Base-by-base conservation (phyloP, 2,888 invertebrate genomes). In the Dermolepida albohirtum region DNA sequence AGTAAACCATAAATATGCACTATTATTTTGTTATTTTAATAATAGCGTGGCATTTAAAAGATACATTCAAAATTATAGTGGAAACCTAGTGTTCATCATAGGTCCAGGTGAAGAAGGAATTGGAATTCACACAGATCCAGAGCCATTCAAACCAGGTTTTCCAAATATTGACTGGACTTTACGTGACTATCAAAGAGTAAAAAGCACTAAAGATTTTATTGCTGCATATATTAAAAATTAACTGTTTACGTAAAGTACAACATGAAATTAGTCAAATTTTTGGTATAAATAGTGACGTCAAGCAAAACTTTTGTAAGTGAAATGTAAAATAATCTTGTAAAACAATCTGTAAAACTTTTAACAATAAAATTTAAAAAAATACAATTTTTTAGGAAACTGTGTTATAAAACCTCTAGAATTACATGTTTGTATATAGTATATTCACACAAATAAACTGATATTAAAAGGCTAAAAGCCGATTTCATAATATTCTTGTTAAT, bases 1-100 rank as follows among this genome's bases (percentile, higher is more conserved):
- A 47, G 70, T 81, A 29, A 70, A 78, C 47, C 64, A 75, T 2
- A 81, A 85, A 47, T 87, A 87, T 66, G 91, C 91, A 0, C 77
- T 94, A 62, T 78, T 94, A 54, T 94, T 94, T 80, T 94, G 93
- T 78, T 94, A 94, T 76, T 95, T 94, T 76, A 94, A 94, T 77
- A 88, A 92, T 76, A 86, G 88, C 6, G 73, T 77, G 0, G 92
- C 92, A 17, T 94, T 94, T 80, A 77, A 84, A 10, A 83, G 89
- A 8, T 94, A 94, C 76, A 80, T 94, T 68, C 79, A 86, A 72
- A 79, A 86, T 76, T 92, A 89, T 79, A 77, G 82, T 27, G 91
- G 96, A 34, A 84, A 85, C 41, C 85, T 89, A 69, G 79, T 95
- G 62, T 84, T 95, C 75, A 89, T 95, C 12, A 90, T 94, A 70